Base-by-base conservation (phyloP, 92 coral and sea anemone species). In the Epizoanthus illoricatus region DNA sequence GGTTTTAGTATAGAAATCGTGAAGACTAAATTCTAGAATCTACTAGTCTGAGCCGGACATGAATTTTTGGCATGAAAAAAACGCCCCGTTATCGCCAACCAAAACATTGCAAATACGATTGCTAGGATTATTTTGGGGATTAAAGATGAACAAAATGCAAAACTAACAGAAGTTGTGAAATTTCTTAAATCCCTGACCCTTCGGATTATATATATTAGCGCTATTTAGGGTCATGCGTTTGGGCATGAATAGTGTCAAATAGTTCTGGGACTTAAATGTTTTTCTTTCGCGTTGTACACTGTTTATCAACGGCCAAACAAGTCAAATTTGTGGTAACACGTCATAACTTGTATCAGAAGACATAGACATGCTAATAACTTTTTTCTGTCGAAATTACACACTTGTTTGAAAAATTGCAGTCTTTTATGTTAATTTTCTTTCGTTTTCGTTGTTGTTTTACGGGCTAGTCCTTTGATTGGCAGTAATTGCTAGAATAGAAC, bases 381-480 rank as follows among this genome's bases (percentile, higher is more conserved):
- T 68, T 68, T 40, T 60, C n/a, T 61, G 65, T 42, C 54, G 23
- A 61, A 76, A 76, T 76, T 76, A 76, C 61, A 66, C 52, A 62
- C 47, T 56, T 56, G 71, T 76, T 76, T 62, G 82, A 63, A 21
- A 76, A 76, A 62, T 76, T 61, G 13, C 52, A 60, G 66, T 56
- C 81, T 5, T 75, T 6, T 60, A 75, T 76, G 82, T 59, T 62
- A 78, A 78, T 78, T 62, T 36, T 62, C 64, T 43, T 39, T 62
- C 28, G 12, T 62, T 20, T 16, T 16, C 28, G 64, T 78, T 62
- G 71, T 78, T 59, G 59, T 20, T n/a, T 42, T 62, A 24, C 33
- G 60, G 59, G 15, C 57, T 57, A 39, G 13, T 7, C 7, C 42
- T 18, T 78, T 78, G 82, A 78, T 78, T 78, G 82, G 65, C 82